Conservation (phyloP, 2,888 invertebrate species). For the Timandra comae region DNA sequence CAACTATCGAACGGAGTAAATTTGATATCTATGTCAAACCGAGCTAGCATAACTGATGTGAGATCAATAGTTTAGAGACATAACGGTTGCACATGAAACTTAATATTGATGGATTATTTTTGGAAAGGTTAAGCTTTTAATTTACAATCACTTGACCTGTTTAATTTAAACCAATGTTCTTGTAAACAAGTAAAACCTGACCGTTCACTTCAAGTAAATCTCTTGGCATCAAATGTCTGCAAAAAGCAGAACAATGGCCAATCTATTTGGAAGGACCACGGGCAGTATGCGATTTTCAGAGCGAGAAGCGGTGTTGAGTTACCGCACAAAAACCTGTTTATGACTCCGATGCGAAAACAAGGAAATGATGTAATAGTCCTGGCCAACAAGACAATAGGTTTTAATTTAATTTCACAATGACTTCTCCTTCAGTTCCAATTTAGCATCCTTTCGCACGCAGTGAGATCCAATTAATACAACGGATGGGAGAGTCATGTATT, state of each 20-base stretch:
- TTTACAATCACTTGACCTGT: too few relatives aligned
- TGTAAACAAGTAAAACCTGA: too few relatives aligned
- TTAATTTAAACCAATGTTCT: too few relatives aligned
- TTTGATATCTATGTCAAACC: slow-evolving; percentile 28
- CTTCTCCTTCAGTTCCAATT: slow-evolving; percentile 27
- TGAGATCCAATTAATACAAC: slow-evolving; percentile 28
- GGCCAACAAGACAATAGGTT: slow-evolving; percentile 17
- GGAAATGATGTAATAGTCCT: slow-evolving; percentile 37
- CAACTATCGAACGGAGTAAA: slow-evolving; percentile 21
- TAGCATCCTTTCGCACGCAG: slow-evolving; percentile 26
- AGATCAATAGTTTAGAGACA: slow-evolving; percentile 29
- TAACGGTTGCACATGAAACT: slow-evolving; percentile 21
- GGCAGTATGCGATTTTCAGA: slow-evolving; percentile 5
- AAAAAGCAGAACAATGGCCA: slow-evolving; percentile 18
- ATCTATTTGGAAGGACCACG: slow-evolving; percentile 8
- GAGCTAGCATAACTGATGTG: slow-evolving; percentile 18
- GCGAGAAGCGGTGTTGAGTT: slow-evolving; percentile 15
- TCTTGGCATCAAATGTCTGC: slow-evolving; percentile 8
- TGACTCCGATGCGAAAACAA: slow-evolving; percentile 33
- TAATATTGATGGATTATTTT: slow-evolving; percentile 2
- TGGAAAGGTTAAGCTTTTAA: background rate
- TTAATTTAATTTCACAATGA: slow-evolving; percentile 12
- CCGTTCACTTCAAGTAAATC: background rate
- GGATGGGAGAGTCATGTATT: too few relatives aligned
- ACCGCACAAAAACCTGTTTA: slow-evolving; percentile 33